phyloP scores from a whole-genome alignment of 2,113 vertebrate species.

The Corythoichthys intestinalis region DNA sequence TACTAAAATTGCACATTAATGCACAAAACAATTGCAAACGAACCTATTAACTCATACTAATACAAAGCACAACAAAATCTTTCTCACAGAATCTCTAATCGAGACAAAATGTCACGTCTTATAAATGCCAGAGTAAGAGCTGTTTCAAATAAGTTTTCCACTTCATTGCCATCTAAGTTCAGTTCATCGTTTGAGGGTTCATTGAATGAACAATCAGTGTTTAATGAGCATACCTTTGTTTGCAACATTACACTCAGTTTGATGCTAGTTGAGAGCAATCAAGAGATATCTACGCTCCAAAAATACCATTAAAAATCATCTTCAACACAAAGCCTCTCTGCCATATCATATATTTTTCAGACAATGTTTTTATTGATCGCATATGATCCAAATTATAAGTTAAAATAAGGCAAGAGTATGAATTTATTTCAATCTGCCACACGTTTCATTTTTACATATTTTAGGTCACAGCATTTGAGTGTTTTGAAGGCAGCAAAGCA shows the following conservation, averaged over 20 bases:
- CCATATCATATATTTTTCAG: neutral
- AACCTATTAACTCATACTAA: neutral
- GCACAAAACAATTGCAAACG: neutral
- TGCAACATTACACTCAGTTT: neutral
- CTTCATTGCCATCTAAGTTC: neutral
- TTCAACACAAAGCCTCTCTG: neutral
- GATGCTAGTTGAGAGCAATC: neutral
- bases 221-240: neutral
- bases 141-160: neutral
- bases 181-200: neutral
- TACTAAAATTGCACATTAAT: neutral
- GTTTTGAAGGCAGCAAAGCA: constrained; percentile 21
- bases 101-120: neutral
- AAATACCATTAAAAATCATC: neutral
- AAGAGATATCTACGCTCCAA: neutral
- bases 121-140: neutral
- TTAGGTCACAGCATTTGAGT: neutral
- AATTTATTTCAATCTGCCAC: neutral
- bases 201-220: neutral
- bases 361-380: neutral
- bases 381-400: neutral
- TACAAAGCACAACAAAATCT: no score
- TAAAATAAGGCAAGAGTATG: neutral
- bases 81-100: neutral
- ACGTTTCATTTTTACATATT: neutral